Base-by-base conservation (phyloP, 2,888 invertebrate genomes). In the Melipona bicolor region DNA sequence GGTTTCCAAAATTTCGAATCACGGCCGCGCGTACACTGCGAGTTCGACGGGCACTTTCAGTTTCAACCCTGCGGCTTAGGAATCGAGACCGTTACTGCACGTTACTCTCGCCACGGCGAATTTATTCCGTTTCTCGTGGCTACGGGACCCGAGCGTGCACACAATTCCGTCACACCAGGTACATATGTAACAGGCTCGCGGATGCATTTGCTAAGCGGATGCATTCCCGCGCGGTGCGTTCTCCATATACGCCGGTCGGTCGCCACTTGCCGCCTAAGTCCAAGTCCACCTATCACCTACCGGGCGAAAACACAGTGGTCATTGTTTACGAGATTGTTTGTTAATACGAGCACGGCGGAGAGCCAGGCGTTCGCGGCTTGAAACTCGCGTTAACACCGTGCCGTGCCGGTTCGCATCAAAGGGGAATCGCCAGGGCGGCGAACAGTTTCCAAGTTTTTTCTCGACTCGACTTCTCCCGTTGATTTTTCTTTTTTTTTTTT, bases 291-390 rank as follows among this genome's bases (percentile, higher is more conserved):
- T 90, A 86, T 90, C 88, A 83, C 81, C 85, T 86, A 79, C 77
- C 79, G 17, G 69, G 79, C 61, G 64, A 86, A 32, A 82, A 88
- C 89, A 88, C 89, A 83, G 83, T 83, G 84, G 82, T 88, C 87
- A 91, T 91, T 91, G 91, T 91, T 91, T 90, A 90, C 85, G 87
- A 87, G 87, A 90, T 91, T 90, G 85, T 90, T 88, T 84, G 88
- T 87, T 88, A 90, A 87, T 83, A 83, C 86, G 83, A 72, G 43
- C 61, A 62, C 75, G 59, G 67, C 65, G 80, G 71, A 70, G 81
- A 56, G 21, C 9, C 27, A 9, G 61, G 70, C 62, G 71, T 70
- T 76, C 32, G 50, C 64, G 36, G 77, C 70, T 67, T 75, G 80
- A 82, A 76, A 43, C 77, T 24, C 52, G 69, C 52, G 59, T 54